Evolutionary conservation across 2,888 invertebrate species (phyloP), one percentile per base, ranked within the genome.

Genomic region (Morpho helenor): DNA sequence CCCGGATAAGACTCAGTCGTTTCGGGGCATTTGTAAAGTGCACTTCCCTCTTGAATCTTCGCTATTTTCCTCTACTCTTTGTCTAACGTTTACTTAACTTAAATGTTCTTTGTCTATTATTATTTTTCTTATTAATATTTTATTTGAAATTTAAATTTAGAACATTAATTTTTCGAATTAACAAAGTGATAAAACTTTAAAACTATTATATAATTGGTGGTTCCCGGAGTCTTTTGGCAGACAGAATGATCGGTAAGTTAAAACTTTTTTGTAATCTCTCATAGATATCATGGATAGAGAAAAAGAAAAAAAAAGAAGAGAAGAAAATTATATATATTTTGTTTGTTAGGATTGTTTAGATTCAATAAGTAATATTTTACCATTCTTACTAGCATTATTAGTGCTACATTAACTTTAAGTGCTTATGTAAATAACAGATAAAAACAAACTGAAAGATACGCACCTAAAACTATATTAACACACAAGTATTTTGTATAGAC

Each of bases 221-320:
- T 79, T 77, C 75, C 65, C 71, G 73, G 75, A 80, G 77, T 77
- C 75, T 66, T 65, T 74, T 48, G 68, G 70, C 73, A 72, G 75
- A 62, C 59, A 77, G 79, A 81, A 89, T 89, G 89, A 88, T 88
- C 60, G 86, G 89, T 89, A 74, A 88, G 88, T 85, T 60, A 64
- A 68, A 69, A 58, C 60, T 67, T 63, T 69, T 46, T 52, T 31
- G 39, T 61, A 53, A 52, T 42, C 42, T 10, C 56, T 56, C 23
- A 22, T 41, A 47, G 7, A 48, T 42, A 48, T 54, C 23, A 57
- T 46, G 49, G 22, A 22, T 47, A 23, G 45, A n/a, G n/a, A 31
- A 31, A 3, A 5, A 31, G 31, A 31, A 31, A 31, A 31, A 31
- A 5, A 5, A 31, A 31, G 5, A 31, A 31, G 5, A 31, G 5